Base-by-base conservation (phyloP, 1,140 invertebrate genomes). In the Cylas formicarius region DNA sequence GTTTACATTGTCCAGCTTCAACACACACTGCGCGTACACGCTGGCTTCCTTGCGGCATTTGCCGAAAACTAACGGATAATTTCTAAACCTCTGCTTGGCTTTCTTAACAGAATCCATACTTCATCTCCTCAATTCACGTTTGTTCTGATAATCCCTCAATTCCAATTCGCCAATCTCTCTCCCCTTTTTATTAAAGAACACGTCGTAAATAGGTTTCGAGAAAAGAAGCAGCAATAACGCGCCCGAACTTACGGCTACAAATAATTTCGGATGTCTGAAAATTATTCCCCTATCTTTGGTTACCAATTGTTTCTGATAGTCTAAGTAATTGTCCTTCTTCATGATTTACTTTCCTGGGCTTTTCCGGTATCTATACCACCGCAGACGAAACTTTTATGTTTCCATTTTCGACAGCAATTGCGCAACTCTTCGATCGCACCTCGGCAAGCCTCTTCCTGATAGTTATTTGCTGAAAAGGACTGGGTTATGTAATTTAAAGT, bases 41-140 rank as follows among this genome's bases (percentile, higher is more conserved):
- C 71, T 56, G 6, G 76, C 84, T 55, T 78, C 71, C 53, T 75
- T 74, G 5, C 73, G 69, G 65, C 88, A 91, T 58, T 81, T 76
- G 1, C 72, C 69, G 39, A 89, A 69, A 24, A 89, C 53, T 23
- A 76, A 46, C 2, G 87, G 86, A 68, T 86, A 89, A 37, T 79
- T 77, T 43, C 72, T 72, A 24, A 90, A 67, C 56, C 86, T 70
- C 29, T 75, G 66, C 57, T 75, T 79, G 0, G 86, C 85, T 67
- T 76, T 83, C 27, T 72, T 72, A 4, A 89, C 82, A 19, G 85
- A 74, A 63, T 90, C 87, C 86, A 91, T 89, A 21, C 7, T 33
- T 38, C 11, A 23, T 33, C 26, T 38, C 10, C 43, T 52, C 47
- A 13, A 9, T 23, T 33, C 16, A 48, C 36, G 49, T 45, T 3